Evolutionary conservation across 2,797 vertebrate genomes (phyloP), one percentile per base, ranked within the genome.

Genomic region (Zenarchopterus dispar): DNA sequence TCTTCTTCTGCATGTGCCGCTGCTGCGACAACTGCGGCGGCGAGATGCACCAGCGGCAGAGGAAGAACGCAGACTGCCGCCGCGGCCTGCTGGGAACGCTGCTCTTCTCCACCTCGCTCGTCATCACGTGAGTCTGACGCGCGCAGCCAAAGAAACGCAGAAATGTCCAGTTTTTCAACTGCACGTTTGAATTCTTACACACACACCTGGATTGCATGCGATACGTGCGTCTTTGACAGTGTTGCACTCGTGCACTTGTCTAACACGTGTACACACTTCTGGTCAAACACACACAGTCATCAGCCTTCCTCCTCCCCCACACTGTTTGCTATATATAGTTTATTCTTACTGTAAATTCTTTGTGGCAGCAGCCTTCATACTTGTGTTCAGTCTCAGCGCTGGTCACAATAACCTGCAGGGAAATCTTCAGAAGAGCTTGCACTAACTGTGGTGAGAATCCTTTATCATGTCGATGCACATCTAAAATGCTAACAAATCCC

Each of bases 21-120:
- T 98, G 95, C 93, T 97, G 95, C 70, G 95, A 97, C 84, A 98
- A 95, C 93, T 99, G 97, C 21, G 97, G 97, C 8, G 97, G 97
- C 18, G 95, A 99, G 82, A 97, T 99, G 97, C 97, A 99, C 84
- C 97, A 99, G 81, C 93, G 97, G 33, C 96, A 98, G 91, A 95
- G 95, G 92, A 95, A 94, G 84, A 97, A 96, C 15, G 94, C 94
- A 0, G 93, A 95, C 79, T 97, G 93, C 86, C 93, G 91, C 67
- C 93, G 95, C 57, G 94, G 94, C 66, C 93, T 91, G 89, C 91
- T 97, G 48, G 90, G 94, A 55, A 88, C 91, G 7, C 90, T 95
- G 63, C 95, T 92, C 87, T 95, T 96, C 62, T 89, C 94, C 46
- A 80, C 92, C 75, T 91, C 94, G 7, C 94, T 99, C 73, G 83